phyloP scores from a whole-genome alignment of 2,113 vertebrate species.

The Paracanthobrama guichenoti region DNA sequence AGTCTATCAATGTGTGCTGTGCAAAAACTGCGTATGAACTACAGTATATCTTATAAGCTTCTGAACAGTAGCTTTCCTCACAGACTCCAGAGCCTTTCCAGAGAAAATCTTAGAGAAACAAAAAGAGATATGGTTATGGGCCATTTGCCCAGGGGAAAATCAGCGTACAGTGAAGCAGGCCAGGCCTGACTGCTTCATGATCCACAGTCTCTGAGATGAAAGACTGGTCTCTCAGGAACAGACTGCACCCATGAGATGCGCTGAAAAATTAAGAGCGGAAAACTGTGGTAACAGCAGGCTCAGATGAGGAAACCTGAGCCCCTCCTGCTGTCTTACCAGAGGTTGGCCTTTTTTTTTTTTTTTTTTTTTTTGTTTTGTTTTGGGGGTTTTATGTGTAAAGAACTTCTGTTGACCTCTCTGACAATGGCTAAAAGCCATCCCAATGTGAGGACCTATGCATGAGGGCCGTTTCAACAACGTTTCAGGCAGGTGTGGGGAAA shows the following conservation, averaged over 20 bases:
- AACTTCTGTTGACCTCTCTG: conserved; percentile 44
- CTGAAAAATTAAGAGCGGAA: conserved; percentile 74
- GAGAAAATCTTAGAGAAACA: conserved; percentile 29
- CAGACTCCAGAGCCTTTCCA: not conserved
- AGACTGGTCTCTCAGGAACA: conserved; percentile 43
- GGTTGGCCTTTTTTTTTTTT: conserved; percentile 3
- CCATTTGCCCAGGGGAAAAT: conserved; percentile 38
- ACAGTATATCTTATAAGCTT: not conserved
- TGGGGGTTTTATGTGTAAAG: not conserved
- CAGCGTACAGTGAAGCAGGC: conserved; percentile 33
- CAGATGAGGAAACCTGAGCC: conserved; percentile 62
- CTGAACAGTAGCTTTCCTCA: conserved; percentile 26
- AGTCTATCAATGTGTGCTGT: not conserved
- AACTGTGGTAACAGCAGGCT: conserved; percentile 55
- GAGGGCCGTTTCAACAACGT: conserved; percentile 14
- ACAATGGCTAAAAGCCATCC: not conserved
- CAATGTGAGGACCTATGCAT: not conserved
- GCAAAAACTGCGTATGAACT: not conserved
- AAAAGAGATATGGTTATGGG: conserved; percentile 25
- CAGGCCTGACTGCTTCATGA: conserved; percentile 35
- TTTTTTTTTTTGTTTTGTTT: conserved; percentile 14
- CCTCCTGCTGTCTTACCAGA: conserved; percentile 30
- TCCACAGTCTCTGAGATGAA: conserved; percentile 54
- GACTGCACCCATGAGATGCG: conserved; percentile 47
- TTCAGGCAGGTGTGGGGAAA: not conserved